Percentiles rank a stretch among this genome's conserved stretches.
phyloP scores from a whole-genome alignment of 1,140 invertebrate genomes.

The Reticulitermes speratus region DNA sequence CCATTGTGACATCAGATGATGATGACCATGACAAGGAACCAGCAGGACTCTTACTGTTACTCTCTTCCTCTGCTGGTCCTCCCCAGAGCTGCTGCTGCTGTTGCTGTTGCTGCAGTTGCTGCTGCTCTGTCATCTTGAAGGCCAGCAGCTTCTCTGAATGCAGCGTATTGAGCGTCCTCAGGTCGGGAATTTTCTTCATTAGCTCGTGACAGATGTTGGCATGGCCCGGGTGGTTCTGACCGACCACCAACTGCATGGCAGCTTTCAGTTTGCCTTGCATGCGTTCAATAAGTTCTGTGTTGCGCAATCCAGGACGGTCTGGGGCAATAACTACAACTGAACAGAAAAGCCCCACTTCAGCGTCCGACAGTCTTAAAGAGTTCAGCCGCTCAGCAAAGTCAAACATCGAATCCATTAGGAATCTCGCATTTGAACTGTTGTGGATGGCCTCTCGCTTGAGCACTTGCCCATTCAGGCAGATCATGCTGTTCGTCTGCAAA shows the following conservation, averaged over 20 bases:
- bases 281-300: slow-evolving; percentile 86
- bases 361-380: slow-evolving; percentile 82
- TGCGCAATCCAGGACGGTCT: slow-evolving; percentile 88
- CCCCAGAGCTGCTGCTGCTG: slow-evolving; percentile 59
- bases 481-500: slow-evolving; percentile 76
- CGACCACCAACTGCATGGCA: slow-evolving; percentile 81
- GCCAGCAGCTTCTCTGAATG: slow-evolving; percentile 95
- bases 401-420: slow-evolving; percentile 95
- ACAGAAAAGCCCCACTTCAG: slow-evolving; percentile 92
- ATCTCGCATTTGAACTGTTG: slow-evolving; percentile 86
- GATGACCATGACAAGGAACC: slow-evolving; percentile 65
- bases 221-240: slow-evolving; percentile 79
- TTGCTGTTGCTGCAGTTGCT: slow-evolving; percentile 70
- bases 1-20: slow-evolving; percentile 64
- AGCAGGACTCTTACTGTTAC: slow-evolving; percentile 56
- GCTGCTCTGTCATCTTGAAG: slow-evolving; percentile 87
- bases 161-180: slow-evolving; percentile 91
- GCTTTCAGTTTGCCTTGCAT: slow-evolving; percentile 87
- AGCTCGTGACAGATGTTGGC: slow-evolving; percentile 80
- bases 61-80: slow-evolving; percentile 59
- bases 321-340: slow-evolving; percentile 92
- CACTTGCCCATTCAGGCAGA: slow-evolving; percentile 89
- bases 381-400: slow-evolving; percentile 96
- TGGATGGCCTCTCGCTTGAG: slow-evolving; percentile 87
- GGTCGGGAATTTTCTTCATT: slow-evolving; percentile 91